phyloP scores from a whole-genome alignment of 1,140 invertebrate species.

The Aphaenogaster floridana region DNA sequence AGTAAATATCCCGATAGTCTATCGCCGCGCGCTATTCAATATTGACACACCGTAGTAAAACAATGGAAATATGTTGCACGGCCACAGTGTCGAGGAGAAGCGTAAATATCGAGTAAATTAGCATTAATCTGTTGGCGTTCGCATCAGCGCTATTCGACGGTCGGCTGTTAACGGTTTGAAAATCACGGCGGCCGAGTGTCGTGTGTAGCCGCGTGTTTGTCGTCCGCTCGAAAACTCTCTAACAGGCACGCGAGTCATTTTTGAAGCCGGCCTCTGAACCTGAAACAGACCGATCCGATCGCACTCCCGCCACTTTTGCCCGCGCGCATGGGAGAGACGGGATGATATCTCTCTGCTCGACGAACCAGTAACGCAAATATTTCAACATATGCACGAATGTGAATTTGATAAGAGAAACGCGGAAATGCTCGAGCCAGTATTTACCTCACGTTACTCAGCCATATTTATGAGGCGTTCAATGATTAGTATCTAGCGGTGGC shows the following conservation, averaged over 20 bases:
- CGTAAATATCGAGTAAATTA: constrained; percentile 79
- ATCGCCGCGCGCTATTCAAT: constrained; percentile 72
- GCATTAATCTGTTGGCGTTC: constrained; percentile 76
- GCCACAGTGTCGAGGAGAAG: constrained; percentile 67
- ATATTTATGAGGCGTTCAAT: neutral
- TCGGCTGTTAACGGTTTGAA: constrained; percentile 68
- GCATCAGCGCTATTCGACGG: constrained; percentile 61
- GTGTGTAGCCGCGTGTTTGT: constrained; percentile 68
- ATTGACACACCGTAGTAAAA: constrained; percentile 76
- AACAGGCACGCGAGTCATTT: constrained; percentile 57
- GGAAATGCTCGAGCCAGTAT: neutral
- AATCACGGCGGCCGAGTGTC: constrained; percentile 67
- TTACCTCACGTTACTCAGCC: constrained; percentile 10
- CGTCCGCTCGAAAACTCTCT: constrained; percentile 61
- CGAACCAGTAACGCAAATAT: constrained; percentile 65
- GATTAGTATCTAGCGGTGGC: neutral
- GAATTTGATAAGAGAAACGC: constrained; percentile 64
- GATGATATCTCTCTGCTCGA: constrained; percentile 13
- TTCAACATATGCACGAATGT: constrained; percentile 53
- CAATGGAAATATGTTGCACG: constrained; percentile 78
- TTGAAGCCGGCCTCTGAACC: constrained; percentile 59
- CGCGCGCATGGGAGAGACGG: constrained; percentile 1
- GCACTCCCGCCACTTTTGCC: constrained; percentile 48
- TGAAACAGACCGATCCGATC: constrained; percentile 54
- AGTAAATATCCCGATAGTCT: constrained; percentile 69